These are phyloP conservation scores for Mus caroli DNA, from an alignment of 2,797 vertebrate genomes.

Conservation along the genomic window DNA sequence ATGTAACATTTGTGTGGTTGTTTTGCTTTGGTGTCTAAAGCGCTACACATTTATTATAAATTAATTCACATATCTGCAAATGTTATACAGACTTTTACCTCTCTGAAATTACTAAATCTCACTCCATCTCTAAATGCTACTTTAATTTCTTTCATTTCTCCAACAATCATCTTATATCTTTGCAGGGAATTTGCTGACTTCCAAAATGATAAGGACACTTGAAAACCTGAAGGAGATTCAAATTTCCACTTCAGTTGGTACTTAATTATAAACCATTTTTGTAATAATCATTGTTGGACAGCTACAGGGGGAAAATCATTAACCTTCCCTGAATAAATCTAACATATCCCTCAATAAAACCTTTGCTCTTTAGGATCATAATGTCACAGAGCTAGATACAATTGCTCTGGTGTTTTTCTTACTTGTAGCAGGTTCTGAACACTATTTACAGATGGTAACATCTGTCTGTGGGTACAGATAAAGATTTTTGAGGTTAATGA, in stretches of 20 bases:
- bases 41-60: constrained; percentile 3
- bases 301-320: constrained; percentile 11
- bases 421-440: background rate
- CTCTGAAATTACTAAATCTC: background rate
- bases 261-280: constrained; percentile 58
- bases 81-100: background rate
- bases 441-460: constrained; percentile 51
- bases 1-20: constrained; percentile 14
- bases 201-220: constrained; percentile 52
- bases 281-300: background rate
- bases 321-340: constrained; percentile 37
- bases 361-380: constrained; percentile 25
- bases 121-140: constrained; percentile 43
- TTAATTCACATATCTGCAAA: constrained; percentile 55
- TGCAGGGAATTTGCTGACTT: constrained; percentile 54
- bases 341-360: constrained; percentile 36
- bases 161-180: background rate
- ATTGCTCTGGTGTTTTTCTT: background rate
- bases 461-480: constrained; percentile 27
- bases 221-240: constrained; percentile 53
- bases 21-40: constrained; percentile 69
- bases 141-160: constrained; percentile 60
- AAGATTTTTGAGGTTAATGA: constrained; percentile 13
- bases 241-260: constrained; percentile 24
- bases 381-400: background rate